Conservation (phyloP, 1,140 invertebrate species). For the Branchinecta lynchi region DNA sequence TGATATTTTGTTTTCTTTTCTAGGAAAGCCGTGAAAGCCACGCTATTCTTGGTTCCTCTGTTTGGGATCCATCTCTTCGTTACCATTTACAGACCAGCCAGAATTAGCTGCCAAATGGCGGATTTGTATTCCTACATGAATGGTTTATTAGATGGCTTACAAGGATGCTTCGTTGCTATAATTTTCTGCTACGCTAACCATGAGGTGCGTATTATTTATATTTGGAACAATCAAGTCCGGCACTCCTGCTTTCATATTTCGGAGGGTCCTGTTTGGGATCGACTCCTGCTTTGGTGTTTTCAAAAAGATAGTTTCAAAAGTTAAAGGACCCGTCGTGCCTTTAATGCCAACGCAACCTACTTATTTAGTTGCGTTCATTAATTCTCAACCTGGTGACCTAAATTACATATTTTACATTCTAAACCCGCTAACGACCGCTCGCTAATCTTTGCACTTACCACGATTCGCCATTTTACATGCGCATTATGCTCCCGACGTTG, state of each 20-base stretch:
- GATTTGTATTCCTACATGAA: conserved; percentile 32
- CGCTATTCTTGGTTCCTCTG: conserved; percentile 40
- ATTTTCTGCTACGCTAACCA: conserved; percentile 40
- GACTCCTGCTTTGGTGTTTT: neutral
- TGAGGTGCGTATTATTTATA: conserved; percentile 30
- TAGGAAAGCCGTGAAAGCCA: conserved; percentile 41
- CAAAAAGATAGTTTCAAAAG: neutral
- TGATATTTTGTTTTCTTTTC: neutral
- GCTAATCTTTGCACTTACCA: no score
- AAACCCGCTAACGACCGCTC: no score
- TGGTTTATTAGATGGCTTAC: conserved; percentile 34
- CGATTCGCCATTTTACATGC: no score
- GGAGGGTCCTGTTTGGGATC: neutral
- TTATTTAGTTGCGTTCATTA: no score
- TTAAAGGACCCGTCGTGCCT: no score
- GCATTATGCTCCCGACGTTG: no score
- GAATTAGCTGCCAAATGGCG: conserved; percentile 28
- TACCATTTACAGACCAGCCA: conserved; percentile 35
- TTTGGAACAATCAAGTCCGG: neutral
- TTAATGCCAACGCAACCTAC: no score
- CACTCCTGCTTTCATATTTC: neutral
- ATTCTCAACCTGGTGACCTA: no score
- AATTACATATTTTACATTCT: no score
- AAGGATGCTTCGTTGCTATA: conserved; percentile 33
- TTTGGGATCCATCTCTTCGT: conserved; percentile 43